phyloP scores from a whole-genome alignment of 1,140 invertebrate species.

The Leptinotarsa texana region DNA sequence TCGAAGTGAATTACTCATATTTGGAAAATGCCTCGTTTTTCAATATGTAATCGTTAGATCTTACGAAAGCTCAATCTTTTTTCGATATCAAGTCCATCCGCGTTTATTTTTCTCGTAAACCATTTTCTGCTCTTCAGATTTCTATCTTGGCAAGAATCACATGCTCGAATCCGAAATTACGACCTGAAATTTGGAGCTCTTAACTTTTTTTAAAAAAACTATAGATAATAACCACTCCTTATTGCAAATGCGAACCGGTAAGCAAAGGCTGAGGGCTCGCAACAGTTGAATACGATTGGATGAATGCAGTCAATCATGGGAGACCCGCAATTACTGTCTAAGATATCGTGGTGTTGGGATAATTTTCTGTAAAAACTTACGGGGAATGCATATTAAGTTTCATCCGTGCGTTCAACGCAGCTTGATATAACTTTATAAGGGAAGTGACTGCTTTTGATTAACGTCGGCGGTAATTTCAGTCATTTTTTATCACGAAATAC shows the following conservation, averaged over 20 bases:
- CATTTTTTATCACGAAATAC: no score
- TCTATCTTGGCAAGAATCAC: conserved; percentile 15
- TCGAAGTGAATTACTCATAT: no score
- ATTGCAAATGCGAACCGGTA: conserved; percentile 35
- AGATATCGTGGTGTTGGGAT: conserved; percentile 23
- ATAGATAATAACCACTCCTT: conserved; percentile 35
- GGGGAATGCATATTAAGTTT: conserved; percentile 10
- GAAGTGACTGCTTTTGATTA: neutral
- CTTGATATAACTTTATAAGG: conserved; percentile 19
- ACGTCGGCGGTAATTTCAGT: neutral
- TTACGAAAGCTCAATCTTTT: neutral
- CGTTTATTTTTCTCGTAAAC: neutral
- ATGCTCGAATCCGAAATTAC: conserved; percentile 15
- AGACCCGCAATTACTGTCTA: conserved; percentile 22
- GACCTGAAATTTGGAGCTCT: conserved; percentile 30
- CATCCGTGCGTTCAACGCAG: neutral
- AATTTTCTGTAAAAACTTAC: conserved; percentile 21
- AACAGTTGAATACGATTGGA: conserved; percentile 19
- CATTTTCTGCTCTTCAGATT: neutral
- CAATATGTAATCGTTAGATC: neutral
- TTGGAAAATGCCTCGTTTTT: neutral
- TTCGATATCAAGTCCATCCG: neutral
- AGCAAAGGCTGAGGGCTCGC: conserved; percentile 10
- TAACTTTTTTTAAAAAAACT: conserved; percentile 37
- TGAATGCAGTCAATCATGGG: conserved; percentile 23